Base-by-base conservation (phyloP, 2,888 invertebrate genomes). In the Elmis aenea region DNA sequence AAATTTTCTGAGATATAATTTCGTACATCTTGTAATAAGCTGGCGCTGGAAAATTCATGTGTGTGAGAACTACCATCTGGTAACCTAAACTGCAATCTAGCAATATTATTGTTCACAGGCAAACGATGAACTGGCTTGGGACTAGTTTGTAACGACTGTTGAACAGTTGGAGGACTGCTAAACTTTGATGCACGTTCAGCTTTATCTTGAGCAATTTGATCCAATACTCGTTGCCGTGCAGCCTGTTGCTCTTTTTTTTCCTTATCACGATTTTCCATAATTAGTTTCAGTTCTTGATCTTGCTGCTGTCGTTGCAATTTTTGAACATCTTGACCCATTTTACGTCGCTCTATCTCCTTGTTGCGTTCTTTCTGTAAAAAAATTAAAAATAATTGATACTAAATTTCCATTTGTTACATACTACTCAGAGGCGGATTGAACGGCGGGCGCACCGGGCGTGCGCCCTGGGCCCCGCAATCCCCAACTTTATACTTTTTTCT, bases 121-220 rank as follows among this genome's bases (percentile, higher is more conserved):
- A 13, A 14, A 14, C 27, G 45, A 18, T 9, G 38, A 26, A 31
- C 20, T 5, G 36, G 23, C 28, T 41, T 35, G 8, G 45, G 27
- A 22, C 37, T 40, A 3, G 38, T 20, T 33, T 44, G 24, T 13
- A 42, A 40, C 5, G 46, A 27, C 13, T 43, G 26, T 13, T 41
- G 25, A 6, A 38, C 21, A 9, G 32, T 5, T 13, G 42, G 28
- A 10, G 33, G 8, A 27, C 29, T 51, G 13, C 41, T 67, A 46
- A 68, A 69, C 46, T 61, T 69, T 11, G 74, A 67, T 16, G 75
- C 73, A 6, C 84, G 62, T 58, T 85, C 85, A 1, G 80, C 80
- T 56, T 86, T 79, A 66, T 93, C 93, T 59, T 84, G 84, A 1
- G 85, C 89, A 42, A 93, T 92, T 65, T 92, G 88, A 33, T 83